These are phyloP conservation scores for Andrena camellia DNA, from an alignment of 2,888 invertebrate genomes.

Conservation along the genomic window DNA sequence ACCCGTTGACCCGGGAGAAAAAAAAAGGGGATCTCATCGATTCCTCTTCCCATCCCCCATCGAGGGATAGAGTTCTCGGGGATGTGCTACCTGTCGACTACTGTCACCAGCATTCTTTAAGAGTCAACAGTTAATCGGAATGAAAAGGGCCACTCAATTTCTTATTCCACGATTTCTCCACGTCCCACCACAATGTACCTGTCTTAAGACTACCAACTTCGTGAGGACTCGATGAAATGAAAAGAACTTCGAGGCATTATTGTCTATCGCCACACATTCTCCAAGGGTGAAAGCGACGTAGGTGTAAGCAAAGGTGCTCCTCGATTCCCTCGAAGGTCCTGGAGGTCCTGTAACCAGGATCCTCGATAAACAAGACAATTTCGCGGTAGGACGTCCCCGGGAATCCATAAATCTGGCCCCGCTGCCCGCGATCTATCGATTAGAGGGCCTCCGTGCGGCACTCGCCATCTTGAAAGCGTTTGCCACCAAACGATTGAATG, in stretches of 20 bases:
- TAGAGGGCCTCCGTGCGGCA: conserved; percentile 43
- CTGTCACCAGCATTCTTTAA: conserved; percentile 1
- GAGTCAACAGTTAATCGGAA: background rate
- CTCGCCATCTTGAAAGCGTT: conserved; percentile 77
- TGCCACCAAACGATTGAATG: conserved; percentile 84
- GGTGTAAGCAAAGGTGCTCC: background rate
- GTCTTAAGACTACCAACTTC: conserved; percentile 38
- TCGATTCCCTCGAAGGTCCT: conserved; percentile 51
- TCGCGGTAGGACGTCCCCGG: conserved; percentile 80
- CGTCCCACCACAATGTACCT: background rate
- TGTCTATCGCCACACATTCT: background rate
- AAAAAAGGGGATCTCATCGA: conserved; percentile 8
- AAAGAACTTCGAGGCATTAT: background rate
- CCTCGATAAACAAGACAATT: conserved; percentile 84
- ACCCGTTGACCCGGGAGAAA: conserved; percentile 9
- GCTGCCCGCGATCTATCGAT: conserved; percentile 58
- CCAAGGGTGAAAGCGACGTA: background rate
- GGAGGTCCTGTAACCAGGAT: conserved; percentile 52
- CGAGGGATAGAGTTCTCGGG: background rate
- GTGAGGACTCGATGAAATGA: background rate
- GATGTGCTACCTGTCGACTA: conserved; percentile 27
- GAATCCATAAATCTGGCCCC: conserved; percentile 82
- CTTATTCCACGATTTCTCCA: background rate
- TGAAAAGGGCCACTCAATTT: background rate
- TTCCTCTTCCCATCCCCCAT: conserved; percentile 20